Base-by-base conservation (phyloP, 2,888 invertebrate species). In the Azorinus chamasolen region DNA sequence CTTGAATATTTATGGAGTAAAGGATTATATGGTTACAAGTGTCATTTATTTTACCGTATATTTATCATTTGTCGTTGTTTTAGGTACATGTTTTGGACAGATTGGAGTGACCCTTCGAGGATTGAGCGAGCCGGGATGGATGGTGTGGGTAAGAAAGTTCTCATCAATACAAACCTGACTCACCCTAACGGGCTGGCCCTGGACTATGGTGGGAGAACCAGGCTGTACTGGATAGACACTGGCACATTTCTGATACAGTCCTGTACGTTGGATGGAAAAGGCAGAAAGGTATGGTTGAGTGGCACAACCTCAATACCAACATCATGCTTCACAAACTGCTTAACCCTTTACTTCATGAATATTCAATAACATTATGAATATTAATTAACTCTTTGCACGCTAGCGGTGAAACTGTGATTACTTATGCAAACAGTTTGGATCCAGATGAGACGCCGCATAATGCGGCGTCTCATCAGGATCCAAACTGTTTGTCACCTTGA, bases 121-220 rank as follows among this genome's bases (percentile, higher is more conserved):
- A 97, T 98, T 69, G 97, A 97, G 93, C 94, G 95, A 39, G 96
- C 97, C 0, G 95, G 96, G 32, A 97, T 98, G 97, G 97, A 97
- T 91, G 97, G 97, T 0, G 94, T 95, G 0, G 94, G 95, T 63
- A 94, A 97, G 6, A 94, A 94, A 16, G 94, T 95, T 0, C 95
- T 91, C 16, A 75, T 90, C 37, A 95, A 94, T 43, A 95, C 94
- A 4, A 95, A 96, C 86, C 94, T 97, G 83, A 96, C 95, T 0
- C 96, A 96, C 95, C 97, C 97, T 0, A 97, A 97, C 90, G 97
- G 97, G 1, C 93, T 98, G 48, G 96, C 97, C 0, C 95, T 98
- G 24, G 98, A 98, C 92, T 88, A 87, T 68, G 94, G 94, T 1
- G 94, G 95, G 45, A 25, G 24, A 22, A 95, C 95, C 62, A 95